Conservation (phyloP, 2,797 vertebrate species). For the Pitangus sulphuratus region DNA sequence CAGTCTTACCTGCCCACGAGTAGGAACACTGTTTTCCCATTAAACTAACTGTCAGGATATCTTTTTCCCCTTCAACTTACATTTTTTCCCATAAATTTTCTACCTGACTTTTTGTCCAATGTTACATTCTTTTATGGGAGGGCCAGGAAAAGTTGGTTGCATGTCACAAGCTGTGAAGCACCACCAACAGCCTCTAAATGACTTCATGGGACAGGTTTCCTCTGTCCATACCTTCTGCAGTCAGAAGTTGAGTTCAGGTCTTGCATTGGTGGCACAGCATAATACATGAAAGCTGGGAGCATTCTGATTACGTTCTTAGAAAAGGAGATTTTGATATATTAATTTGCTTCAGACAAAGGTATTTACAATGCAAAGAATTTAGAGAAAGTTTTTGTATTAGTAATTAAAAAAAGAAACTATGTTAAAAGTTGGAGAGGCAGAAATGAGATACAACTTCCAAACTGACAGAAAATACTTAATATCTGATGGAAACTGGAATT, state of each 20-base stretch:
- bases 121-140: background rate
- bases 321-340: background rate
- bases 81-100: background rate
- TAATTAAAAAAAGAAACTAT: background rate
- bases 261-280: background rate
- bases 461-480: background rate
- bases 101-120: background rate
- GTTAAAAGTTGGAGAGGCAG: background rate
- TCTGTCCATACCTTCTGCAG: background rate
- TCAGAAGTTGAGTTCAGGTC: background rate
- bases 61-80: background rate
- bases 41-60: background rate
- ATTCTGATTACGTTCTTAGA: background rate
- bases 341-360: background rate
- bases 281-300: background rate
- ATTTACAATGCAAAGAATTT: background rate
- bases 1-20: background rate
- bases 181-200: background rate
- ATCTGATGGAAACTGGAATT: conserved; percentile 1
- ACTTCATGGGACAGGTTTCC: background rate
- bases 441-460: background rate
- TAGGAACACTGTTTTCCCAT: background rate
- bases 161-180: background rate
- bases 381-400: background rate
- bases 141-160: background rate